Percentiles rank a stretch among this genome's conserved stretches.
phyloP scores from a whole-genome alignment of 2,797 vertebrate species.

The Serranus cabrilla region DNA sequence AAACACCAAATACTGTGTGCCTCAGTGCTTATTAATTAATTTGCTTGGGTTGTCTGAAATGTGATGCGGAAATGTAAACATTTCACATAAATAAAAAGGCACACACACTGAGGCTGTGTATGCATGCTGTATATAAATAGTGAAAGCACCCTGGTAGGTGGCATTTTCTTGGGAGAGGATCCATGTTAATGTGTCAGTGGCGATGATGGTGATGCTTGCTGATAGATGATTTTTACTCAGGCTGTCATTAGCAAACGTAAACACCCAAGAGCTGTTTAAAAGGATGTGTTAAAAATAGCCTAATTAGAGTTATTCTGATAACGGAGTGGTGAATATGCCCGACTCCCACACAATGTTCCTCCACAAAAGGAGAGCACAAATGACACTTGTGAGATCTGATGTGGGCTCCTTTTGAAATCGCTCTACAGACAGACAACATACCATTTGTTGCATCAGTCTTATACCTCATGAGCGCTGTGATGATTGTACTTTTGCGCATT shows the following conservation, averaged over 20 bases:
- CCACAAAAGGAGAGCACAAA: conserved; percentile 61
- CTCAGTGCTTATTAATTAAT: conserved; percentile 67
- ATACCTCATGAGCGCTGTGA: conserved; percentile 18
- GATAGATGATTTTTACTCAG: conserved; percentile 81
- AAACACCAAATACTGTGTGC: conserved; percentile 54
- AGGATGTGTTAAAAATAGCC: conserved; percentile 84
- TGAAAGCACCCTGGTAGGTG: conserved; percentile 30
- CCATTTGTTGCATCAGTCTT: conserved; percentile 48
- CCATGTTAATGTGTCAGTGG: conserved; percentile 68
- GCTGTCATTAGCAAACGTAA: conserved; percentile 84
- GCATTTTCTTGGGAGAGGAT: conserved; percentile 56
- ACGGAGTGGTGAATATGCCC: conserved; percentile 72
- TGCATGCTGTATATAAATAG: conserved; percentile 8
- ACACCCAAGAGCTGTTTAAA: conserved; percentile 80
- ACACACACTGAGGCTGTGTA: not conserved
- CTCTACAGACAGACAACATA: conserved; percentile 11
- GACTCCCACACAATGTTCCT: conserved; percentile 72
- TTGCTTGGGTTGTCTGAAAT: conserved; percentile 55
- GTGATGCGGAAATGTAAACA: conserved; percentile 62
- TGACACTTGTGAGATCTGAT: conserved; percentile 70
- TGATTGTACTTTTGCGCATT: conserved; percentile 46
- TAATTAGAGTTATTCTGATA: conserved; percentile 83
- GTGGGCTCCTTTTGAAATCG: conserved; percentile 39
- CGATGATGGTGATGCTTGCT: conserved; percentile 81
- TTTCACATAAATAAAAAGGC: conserved; percentile 19